Conservation (phyloP, 1,140 invertebrate species). For the Cherax quadricarinatus region DNA sequence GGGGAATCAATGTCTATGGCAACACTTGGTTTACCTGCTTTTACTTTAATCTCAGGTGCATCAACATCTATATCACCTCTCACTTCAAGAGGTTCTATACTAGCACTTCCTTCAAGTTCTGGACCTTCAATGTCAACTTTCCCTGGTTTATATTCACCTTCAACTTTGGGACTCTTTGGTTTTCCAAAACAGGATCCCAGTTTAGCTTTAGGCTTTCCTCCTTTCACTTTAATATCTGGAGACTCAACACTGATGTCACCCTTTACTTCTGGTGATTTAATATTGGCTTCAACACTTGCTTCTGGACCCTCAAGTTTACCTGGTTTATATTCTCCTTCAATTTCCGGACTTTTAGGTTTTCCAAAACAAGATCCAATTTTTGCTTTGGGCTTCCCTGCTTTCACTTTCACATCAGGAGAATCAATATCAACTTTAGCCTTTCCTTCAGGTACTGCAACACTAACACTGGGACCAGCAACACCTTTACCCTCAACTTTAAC, state of each 20-base stretch:
- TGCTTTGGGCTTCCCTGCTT: slow-evolving; percentile 36
- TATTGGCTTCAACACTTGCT: slow-evolving; percentile 10
- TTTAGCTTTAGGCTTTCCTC: slow-evolving; percentile 48
- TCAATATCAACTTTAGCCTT: slow-evolving; percentile 39
- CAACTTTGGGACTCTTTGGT: slow-evolving; percentile 40
- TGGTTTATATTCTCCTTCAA: slow-evolving; percentile 50
- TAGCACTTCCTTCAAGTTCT: background rate
- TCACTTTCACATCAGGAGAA: slow-evolving; percentile 29
- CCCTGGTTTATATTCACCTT: slow-evolving; percentile 53
- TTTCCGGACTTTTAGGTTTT: slow-evolving; percentile 36
- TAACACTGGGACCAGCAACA: background rate
- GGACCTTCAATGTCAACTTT: slow-evolving; percentile 29
- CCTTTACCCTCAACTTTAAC: slow-evolving; percentile 5
- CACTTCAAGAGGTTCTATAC: slow-evolving; percentile 1
- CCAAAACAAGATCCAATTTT: slow-evolving; percentile 55
- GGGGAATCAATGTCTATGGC: slow-evolving; percentile 2
- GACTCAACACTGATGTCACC: slow-evolving; percentile 9
- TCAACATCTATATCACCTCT: slow-evolving; percentile 29
- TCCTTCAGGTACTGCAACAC: background rate
- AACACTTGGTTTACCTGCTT: background rate
- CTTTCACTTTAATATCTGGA: slow-evolving; percentile 49
- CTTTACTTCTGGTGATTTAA: slow-evolving; percentile 14
- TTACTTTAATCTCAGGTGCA: slow-evolving; percentile 17
- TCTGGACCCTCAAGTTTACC: slow-evolving; percentile 24
- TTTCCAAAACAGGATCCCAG: slow-evolving; percentile 68